These are phyloP conservation scores for Hoplostethus mediterraneus DNA, from an alignment of 2,797 vertebrate species.

Conservation along the genomic window DNA sequence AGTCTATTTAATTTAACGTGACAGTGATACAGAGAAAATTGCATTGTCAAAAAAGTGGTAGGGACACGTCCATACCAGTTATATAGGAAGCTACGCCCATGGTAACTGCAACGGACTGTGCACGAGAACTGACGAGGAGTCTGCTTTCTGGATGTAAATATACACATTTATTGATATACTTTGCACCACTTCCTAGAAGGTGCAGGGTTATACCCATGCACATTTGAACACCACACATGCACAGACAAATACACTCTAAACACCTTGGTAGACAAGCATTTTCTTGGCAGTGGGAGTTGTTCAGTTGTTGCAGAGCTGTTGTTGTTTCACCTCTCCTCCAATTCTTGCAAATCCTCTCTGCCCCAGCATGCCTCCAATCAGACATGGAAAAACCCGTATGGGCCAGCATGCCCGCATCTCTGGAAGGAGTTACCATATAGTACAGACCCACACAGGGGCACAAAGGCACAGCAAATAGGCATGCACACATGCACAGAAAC, in stretches of 20 bases:
- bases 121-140: not conserved
- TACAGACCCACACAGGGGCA: not conserved
- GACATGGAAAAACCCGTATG: not conserved
- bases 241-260: not conserved
- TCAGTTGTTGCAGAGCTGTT: constrained; percentile 1
- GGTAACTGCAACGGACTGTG: not conserved
- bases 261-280: not conserved
- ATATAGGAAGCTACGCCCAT: no score
- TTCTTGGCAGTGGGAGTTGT: constrained; percentile 18
- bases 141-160: not conserved
- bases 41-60: no score
- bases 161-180: not conserved
- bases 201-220: not conserved
- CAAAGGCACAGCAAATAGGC: not conserved
- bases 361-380: not conserved
- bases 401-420: not conserved
- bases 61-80: no score
- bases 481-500: not conserved
- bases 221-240: not conserved
- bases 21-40: no score
- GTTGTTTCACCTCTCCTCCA: constrained; percentile 28
- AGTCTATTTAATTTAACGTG: no score
- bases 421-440: not conserved
- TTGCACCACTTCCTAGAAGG: not conserved
- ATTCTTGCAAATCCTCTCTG: constrained; percentile 51